Percentiles rank a stretch among this genome's conserved stretches.
Conservation (phyloP, 1,140 invertebrate genomes). For the Protaetia brevitarsis region DNA sequence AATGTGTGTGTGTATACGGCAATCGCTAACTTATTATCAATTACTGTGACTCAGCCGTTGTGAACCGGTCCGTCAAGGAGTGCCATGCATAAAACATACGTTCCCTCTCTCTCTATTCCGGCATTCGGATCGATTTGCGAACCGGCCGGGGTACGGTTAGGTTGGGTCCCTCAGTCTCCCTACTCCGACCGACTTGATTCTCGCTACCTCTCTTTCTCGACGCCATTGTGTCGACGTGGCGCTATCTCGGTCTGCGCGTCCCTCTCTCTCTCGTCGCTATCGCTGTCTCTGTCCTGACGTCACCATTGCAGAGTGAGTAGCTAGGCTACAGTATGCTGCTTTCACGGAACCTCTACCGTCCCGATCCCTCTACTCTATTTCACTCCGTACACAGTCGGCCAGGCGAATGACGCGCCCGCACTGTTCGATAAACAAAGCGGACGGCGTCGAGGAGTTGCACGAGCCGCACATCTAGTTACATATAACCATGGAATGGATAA, state of each 20-base stretch:
- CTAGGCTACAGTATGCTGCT: slow-evolving; percentile 49
- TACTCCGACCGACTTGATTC: slow-evolving; percentile 45
- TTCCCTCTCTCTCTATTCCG: slow-evolving; percentile 49
- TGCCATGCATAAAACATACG: slow-evolving; percentile 47
- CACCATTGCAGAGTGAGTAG: slow-evolving; percentile 46
- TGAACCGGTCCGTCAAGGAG: slow-evolving; percentile 45
- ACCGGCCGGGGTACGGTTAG: slow-evolving; percentile 47
- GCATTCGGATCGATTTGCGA: slow-evolving; percentile 47
- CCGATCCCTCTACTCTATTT: slow-evolving; percentile 50
- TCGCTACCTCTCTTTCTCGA: slow-evolving; percentile 31
- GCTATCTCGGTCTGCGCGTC: background rate
- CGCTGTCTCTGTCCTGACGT: slow-evolving; percentile 45
- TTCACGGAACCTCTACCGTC: slow-evolving; percentile 49
- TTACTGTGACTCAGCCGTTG: slow-evolving; percentile 51
- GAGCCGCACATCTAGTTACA: slow-evolving; percentile 48
- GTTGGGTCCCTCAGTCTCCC: slow-evolving; percentile 47
- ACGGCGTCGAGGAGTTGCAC: slow-evolving; percentile 30
- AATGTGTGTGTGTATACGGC: slow-evolving; percentile 20
- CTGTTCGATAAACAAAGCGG: slow-evolving; percentile 43
- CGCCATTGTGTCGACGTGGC: background rate
- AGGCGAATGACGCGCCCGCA: slow-evolving; percentile 28
- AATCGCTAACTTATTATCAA: slow-evolving; percentile 51
- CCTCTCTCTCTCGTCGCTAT: slow-evolving; percentile 16
- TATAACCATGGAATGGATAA: slow-evolving; percentile 52
- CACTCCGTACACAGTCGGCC: slow-evolving; percentile 44